Base-by-base conservation (phyloP, 2,797 vertebrate species). In the Eulemur coronatus region DNA sequence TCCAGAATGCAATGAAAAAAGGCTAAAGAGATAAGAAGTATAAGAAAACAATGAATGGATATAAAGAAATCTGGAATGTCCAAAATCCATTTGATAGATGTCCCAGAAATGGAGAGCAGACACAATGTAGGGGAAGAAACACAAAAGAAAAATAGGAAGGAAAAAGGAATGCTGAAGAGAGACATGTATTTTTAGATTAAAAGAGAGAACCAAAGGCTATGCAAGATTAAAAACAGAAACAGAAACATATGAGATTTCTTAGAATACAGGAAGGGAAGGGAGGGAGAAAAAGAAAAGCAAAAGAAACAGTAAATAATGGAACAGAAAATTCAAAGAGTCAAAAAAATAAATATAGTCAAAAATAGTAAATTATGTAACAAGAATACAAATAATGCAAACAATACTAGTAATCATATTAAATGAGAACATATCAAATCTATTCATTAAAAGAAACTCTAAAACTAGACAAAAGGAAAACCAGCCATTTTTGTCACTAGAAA, bases 151-250 rank as follows among this genome's bases (percentile, higher is more conserved):
- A 88, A 79, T 9, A 79, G 78, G 61, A 88, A 55, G n/a, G 35
- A 84, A 84, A 79, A 9, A 79, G 55, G 67, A 88, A 55, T 94
- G 59, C 28, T 73, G 12, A 59, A 91, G 33, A 86, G 63, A 94
- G 38, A 72, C 48, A 69, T 50, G 15, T 72, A 55, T 73, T 92
- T 82, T 94, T 50, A 89, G 61, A 73, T 96, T 46, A 38, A 96
- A 52, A 50, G 38, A 75, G 43, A 59, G 73, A 95, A 81, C 30
- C 48, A 75, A 84, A 95, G 52, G 33, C 52, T 14, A 82, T 43
- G 57, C 10, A 82, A 84, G 82, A 92, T 95, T 86, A 76, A 94
- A 96, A 89, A 92, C 28, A 94, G 89, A 86, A 85, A 70, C 10
- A 69, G 73, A 89, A 91, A n/a, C 50, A 52, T 15, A 18, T 61